A percentile compares a stretch with the other conserved stretches of the same genome.
Conservation (phyloP, 1,140 invertebrate genomes). For the Lordiphosa clarofinis region DNA sequence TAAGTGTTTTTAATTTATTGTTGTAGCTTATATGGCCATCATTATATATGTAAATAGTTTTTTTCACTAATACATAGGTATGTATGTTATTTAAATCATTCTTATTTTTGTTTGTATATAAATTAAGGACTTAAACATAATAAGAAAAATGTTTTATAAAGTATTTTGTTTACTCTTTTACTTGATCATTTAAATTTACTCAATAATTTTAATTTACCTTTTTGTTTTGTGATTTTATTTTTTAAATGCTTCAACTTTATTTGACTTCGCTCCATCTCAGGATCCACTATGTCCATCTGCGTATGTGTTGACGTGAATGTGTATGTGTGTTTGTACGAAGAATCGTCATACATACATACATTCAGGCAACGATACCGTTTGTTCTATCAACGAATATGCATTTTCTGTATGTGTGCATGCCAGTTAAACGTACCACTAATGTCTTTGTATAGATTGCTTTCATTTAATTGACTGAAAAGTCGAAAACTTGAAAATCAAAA, state of each 20-base stretch:
- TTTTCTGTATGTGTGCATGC: slow-evolving; percentile 22
- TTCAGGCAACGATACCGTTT: slow-evolving; percentile 40
- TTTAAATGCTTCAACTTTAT: slow-evolving; percentile 75
- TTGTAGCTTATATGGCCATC: slow-evolving; percentile 75
- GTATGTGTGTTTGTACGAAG: slow-evolving; percentile 22
- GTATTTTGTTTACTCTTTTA: slow-evolving; percentile 53
- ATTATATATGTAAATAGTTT: slow-evolving; percentile 73
- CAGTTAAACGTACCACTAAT: neutral
- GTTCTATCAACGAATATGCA: slow-evolving; percentile 42
- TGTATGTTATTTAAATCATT: slow-evolving; percentile 76
- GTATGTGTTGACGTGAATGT: slow-evolving; percentile 11
- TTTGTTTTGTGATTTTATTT: slow-evolving; percentile 41
- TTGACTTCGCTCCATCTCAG: slow-evolving; percentile 59
- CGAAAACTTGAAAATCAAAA: too few relatives aligned
- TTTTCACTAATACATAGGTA: slow-evolving; percentile 67
- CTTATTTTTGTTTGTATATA: slow-evolving; percentile 72
- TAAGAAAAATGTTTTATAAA: slow-evolving; percentile 74
- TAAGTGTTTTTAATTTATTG: slow-evolving; percentile 64
- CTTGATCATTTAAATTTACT: slow-evolving; percentile 50
- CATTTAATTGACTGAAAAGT: too few relatives aligned
- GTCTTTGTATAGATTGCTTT: slow-evolving; percentile 1
- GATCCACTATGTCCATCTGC: slow-evolving; percentile 37
- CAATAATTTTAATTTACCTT: slow-evolving; percentile 47
- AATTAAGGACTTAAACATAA: slow-evolving; percentile 74
- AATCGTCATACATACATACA: slow-evolving; percentile 29